Conservation (phyloP, 1,140 invertebrate species). For the Portunus trituberculatus region DNA sequence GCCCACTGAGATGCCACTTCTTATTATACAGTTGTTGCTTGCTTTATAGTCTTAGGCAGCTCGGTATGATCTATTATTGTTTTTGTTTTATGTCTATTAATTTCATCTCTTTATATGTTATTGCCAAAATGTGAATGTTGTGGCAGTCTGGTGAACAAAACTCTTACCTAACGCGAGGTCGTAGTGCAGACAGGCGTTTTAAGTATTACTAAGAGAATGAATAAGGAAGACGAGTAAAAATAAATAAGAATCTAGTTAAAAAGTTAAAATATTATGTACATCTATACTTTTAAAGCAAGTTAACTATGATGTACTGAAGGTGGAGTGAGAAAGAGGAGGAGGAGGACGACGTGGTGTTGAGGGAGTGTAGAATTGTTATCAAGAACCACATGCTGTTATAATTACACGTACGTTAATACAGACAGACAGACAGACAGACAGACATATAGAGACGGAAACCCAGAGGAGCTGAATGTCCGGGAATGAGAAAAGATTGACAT, state of each 20-base stretch:
- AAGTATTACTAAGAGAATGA: background rate
- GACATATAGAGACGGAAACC: background rate
- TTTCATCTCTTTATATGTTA: background rate
- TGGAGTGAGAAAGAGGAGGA: no score
- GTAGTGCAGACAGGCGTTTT: background rate
- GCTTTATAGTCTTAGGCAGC: background rate
- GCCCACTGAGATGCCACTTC: no score
- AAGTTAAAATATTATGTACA: no score
- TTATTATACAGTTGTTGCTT: background rate
- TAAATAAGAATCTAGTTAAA: background rate
- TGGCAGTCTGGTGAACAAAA: background rate
- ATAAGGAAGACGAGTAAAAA: background rate
- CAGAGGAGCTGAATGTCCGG: background rate
- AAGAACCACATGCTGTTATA: background rate
- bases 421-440: background rate
- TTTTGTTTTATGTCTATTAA: background rate
- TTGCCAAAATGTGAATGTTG: background rate
- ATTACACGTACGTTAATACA: no score
- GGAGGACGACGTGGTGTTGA: no score
- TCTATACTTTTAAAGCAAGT: no score
- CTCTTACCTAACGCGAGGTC: no score
- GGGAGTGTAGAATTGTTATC: background rate
- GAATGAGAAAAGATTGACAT: background rate
- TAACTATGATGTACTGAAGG: no score
- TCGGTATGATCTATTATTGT: background rate